phyloP scores from a whole-genome alignment of 2,888 invertebrate species.

The Cyclophora albipunctata region DNA sequence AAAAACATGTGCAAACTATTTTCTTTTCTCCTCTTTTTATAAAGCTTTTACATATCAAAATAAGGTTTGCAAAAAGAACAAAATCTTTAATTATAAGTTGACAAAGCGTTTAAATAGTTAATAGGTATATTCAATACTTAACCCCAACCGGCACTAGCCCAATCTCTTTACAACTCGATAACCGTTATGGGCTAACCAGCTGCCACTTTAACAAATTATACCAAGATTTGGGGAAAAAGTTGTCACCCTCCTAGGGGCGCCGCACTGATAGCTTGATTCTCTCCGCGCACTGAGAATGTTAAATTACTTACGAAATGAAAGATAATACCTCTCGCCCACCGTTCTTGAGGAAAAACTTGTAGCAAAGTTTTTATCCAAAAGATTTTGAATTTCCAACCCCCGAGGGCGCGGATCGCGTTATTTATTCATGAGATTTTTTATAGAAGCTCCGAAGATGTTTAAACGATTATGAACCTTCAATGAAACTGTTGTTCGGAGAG shows the following conservation, averaged over 20 bases:
- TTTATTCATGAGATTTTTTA: slow-evolving; percentile 63
- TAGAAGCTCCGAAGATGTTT: slow-evolving; percentile 32
- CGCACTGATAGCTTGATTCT: slow-evolving; percentile 72
- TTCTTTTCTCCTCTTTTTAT: too few relatives aligned
- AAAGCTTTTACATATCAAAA: too few relatives aligned
- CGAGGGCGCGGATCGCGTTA: slow-evolving; percentile 50
- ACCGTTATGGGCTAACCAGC: slow-evolving; percentile 69
- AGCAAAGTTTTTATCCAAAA: slow-evolving; percentile 61
- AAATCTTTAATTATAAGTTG: too few relatives aligned
- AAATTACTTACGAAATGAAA: slow-evolving; percentile 73
- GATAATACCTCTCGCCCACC: slow-evolving; percentile 67
- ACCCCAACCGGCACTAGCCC: slow-evolving; percentile 10
- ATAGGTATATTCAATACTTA: too few relatives aligned
- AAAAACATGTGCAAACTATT: too few relatives aligned
- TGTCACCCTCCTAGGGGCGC: slow-evolving; percentile 58
- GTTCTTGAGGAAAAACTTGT: slow-evolving; percentile 44
- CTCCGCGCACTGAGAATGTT: slow-evolving; percentile 63
- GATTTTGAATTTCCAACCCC: slow-evolving; percentile 58
- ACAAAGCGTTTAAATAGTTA: too few relatives aligned
- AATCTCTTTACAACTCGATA: slow-evolving; percentile 65
- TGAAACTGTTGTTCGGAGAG: slow-evolving; percentile 14
- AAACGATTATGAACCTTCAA: slow-evolving; percentile 24
- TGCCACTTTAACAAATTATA: slow-evolving; percentile 74
- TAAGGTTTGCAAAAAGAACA: too few relatives aligned
- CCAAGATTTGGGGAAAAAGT: slow-evolving; percentile 68